These are phyloP conservation scores for Platerodrilus igneus DNA, from an alignment of 2,888 invertebrate genomes.

Conservation along the genomic window DNA sequence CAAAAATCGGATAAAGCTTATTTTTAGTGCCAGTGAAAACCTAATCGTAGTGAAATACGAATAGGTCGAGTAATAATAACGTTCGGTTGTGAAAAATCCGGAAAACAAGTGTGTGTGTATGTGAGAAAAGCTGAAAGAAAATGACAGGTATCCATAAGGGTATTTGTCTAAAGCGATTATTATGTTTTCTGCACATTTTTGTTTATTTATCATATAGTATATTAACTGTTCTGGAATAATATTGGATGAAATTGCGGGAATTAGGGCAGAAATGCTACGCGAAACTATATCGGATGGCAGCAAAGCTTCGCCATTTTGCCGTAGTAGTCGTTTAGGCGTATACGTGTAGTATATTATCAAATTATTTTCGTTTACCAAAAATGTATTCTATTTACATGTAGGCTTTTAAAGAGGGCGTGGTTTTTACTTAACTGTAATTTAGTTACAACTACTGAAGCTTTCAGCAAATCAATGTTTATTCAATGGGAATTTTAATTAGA, in stretches of 20 bases:
- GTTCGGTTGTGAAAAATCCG: constrained; percentile 4
- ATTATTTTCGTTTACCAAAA: constrained; percentile 20
- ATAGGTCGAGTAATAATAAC: constrained; percentile 3
- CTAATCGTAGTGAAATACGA: constrained; percentile 10
- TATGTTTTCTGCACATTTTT: no score
- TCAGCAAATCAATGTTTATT: no score
- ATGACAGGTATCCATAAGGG: constrained; percentile 21
- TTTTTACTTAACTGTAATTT: constrained; percentile 1
- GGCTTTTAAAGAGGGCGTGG: no score
- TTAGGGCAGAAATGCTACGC: not conserved
- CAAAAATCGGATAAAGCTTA: constrained; percentile 21
- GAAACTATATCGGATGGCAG: constrained; percentile 18
- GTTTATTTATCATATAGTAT: not conserved
- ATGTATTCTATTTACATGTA: constrained; percentile 17
- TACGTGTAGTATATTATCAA: constrained; percentile 34
- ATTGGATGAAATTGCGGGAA: constrained; percentile 5
- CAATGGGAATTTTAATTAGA: constrained; percentile 5
- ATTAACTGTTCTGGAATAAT: constrained; percentile 6
- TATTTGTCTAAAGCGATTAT: constrained; percentile 3
- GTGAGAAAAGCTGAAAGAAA: constrained; percentile 21
- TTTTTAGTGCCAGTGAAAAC: constrained; percentile 7
- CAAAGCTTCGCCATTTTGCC: constrained; percentile 41
- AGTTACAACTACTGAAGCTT: no score
- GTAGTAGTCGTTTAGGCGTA: constrained; percentile 40
- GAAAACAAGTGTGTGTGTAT: constrained; percentile 18